phyloP scores from a whole-genome alignment of 2,797 vertebrate species.

The Sebastolobus altivelis region DNA sequence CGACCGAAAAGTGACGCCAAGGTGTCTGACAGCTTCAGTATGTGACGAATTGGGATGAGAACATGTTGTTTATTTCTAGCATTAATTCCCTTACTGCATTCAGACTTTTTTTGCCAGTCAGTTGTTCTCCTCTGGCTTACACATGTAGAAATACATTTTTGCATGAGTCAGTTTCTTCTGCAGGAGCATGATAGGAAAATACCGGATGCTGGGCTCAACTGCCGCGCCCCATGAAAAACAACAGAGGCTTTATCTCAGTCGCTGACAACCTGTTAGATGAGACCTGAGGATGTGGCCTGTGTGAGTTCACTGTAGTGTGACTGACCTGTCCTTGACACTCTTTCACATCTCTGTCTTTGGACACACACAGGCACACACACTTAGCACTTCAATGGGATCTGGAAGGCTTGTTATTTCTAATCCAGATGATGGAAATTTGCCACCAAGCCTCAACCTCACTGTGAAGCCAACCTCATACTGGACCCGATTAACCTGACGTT shows the following conservation, averaged over 20 bases:
- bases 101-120: not conserved
- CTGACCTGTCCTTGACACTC: slow-evolving; percentile 33
- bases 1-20: no score
- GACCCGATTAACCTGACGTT: not conserved
- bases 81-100: not conserved
- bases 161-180: not conserved
- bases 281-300: slow-evolving; percentile 29
- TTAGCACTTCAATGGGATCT: not conserved
- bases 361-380: slow-evolving; percentile 9
- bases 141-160: not conserved
- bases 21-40: no score
- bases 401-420: slow-evolving; percentile 39
- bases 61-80: not conserved
- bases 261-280: slow-evolving; percentile 55
- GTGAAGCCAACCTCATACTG: not conserved
- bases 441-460: slow-evolving; percentile 1
- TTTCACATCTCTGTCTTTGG: slow-evolving; percentile 6
- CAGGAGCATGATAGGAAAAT: not conserved
- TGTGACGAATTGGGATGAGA: no score
- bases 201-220: not conserved
- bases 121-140: not conserved
- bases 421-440: slow-evolving; percentile 34
- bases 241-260: slow-evolving; percentile 13
- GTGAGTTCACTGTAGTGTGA: slow-evolving; percentile 17
- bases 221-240: not conserved